phyloP scores from a whole-genome alignment of 1,140 invertebrate genomes.

The Drosophila melanogaster region DNA sequence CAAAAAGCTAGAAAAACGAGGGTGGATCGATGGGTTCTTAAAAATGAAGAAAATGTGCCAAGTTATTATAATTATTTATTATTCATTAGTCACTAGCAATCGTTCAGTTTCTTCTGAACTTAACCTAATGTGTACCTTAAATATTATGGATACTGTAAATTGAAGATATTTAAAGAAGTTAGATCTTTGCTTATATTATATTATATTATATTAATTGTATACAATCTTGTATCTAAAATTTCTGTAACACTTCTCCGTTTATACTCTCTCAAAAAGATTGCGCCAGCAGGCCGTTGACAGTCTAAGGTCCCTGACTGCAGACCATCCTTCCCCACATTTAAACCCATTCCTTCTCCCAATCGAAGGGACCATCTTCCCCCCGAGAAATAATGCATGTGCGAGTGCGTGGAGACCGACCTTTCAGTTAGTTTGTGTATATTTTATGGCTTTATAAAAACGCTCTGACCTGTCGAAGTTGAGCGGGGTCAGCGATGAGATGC shows the following conservation, averaged over 20 bases:
- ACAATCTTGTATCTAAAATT: neutral
- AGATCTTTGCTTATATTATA: no score
- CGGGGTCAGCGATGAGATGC: constrained; percentile 59
- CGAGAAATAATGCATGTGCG: constrained; percentile 40
- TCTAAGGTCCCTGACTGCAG: constrained; percentile 41
- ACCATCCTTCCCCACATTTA: neutral
- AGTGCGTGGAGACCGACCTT: constrained; percentile 38
- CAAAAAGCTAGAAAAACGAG: constrained; percentile 47
- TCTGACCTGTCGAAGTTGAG: constrained; percentile 58
- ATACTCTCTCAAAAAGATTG: constrained; percentile 62
- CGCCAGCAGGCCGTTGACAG: constrained; percentile 66
- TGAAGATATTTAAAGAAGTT: no score
- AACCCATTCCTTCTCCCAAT: neutral
- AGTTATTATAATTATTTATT: no score
- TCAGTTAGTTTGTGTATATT: constrained; percentile 65
- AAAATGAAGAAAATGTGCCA: no score
- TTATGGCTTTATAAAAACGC: constrained; percentile 77
- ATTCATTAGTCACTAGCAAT: no score
- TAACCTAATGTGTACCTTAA: no score
- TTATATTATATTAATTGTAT: no score
- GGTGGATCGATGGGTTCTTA: neutral
- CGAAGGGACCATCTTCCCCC: neutral
- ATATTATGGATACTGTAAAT: no score
- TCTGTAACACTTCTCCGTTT: constrained; percentile 19
- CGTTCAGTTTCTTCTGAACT: no score